Evolutionary conservation across 2,113 vertebrate species (phyloP).

Genomic region (Saguinus midas): DNA sequence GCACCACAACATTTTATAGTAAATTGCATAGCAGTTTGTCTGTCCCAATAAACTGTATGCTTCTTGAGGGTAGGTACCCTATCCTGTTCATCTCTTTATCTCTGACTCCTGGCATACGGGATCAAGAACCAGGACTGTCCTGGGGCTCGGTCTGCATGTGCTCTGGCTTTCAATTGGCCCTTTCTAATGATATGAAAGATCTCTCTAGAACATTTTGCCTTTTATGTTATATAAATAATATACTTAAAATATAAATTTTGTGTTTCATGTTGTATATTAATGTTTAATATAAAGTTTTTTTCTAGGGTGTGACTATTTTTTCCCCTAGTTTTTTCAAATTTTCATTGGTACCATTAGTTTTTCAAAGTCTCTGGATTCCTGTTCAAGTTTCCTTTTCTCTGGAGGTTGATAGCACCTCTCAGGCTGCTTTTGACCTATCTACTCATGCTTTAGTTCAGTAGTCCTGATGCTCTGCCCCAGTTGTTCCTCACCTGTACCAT

Average conservation of each 20-base stretch:
- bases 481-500: not conserved
- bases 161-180: not conserved
- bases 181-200: not conserved
- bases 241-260: not conserved
- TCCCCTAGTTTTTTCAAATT: not conserved
- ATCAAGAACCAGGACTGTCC: not conserved
- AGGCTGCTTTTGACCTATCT: not conserved
- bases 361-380: slow-evolving; percentile 10
- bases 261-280: not conserved
- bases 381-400: not conserved
- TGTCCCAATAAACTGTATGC: not conserved
- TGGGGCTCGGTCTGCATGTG: not conserved
- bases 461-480: not conserved
- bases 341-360: slow-evolving; percentile 29
- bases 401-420: not conserved
- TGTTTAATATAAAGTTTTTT: not conserved
- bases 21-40: not conserved
- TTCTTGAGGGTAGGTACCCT: not conserved
- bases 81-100: not conserved
- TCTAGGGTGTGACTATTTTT: not conserved
- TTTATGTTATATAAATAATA: not conserved
- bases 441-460: not conserved
- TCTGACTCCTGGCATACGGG: not conserved
- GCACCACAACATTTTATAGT: not conserved
- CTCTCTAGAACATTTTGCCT: not conserved